phyloP scores from a whole-genome alignment of 2,888 invertebrate genomes.

The Elmis aenea region DNA sequence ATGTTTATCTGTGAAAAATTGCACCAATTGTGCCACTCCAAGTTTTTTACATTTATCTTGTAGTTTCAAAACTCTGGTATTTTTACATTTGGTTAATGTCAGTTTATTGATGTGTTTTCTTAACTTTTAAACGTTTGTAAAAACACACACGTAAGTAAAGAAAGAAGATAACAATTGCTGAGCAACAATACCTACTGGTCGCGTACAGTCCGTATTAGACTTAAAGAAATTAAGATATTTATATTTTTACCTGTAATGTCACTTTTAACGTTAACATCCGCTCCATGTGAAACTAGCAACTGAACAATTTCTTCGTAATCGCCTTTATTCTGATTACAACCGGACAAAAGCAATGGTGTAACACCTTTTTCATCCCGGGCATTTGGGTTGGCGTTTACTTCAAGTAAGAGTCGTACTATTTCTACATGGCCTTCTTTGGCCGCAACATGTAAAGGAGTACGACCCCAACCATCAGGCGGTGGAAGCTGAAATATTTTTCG shows the following conservation, averaged over 20 bases:
- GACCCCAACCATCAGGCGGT: constrained; percentile 39
- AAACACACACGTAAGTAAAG: too few species aligned
- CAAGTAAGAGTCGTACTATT: constrained; percentile 37
- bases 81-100: too few species aligned
- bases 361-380: constrained; percentile 39
- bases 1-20: too few species aligned
- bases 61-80: too few species aligned
- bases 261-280: constrained; percentile 30
- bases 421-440: constrained; percentile 40
- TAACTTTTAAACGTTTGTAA: too few species aligned
- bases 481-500: constrained; percentile 33
- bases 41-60: too few species aligned
- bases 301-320: constrained; percentile 39
- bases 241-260: constrained; percentile 12
- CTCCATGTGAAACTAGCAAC: constrained; percentile 35
- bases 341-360: constrained; percentile 44
- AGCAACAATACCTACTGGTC: too few species aligned
- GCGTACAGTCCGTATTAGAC: too few species aligned
- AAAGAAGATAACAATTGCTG: too few species aligned
- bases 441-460: constrained; percentile 43
- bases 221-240: too few species aligned
- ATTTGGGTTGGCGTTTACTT: constrained; percentile 38
- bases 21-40: too few species aligned
- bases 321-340: constrained; percentile 31
- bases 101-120: too few species aligned